Percentiles rank a stretch among this genome's conserved stretches.
phyloP scores from a whole-genome alignment of 2,113 vertebrate species.

The Climacteris rufus region DNA sequence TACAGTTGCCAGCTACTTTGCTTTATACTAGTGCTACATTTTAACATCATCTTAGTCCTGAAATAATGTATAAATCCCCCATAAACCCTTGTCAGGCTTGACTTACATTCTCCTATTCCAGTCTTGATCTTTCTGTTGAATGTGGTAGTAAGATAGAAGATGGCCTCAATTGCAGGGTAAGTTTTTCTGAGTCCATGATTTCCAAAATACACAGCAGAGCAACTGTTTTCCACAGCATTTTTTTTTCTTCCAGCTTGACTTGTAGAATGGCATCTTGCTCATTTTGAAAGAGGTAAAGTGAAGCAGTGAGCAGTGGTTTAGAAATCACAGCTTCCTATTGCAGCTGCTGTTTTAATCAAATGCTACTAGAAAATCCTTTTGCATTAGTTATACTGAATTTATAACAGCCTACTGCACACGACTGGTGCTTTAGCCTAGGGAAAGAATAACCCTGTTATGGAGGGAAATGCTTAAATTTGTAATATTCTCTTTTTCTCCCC shows the following conservation, averaged over 20 bases:
- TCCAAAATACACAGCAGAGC: not conserved
- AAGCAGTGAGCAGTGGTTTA: conserved; percentile 30
- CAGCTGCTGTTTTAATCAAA: conserved; percentile 69
- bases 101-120: not conserved
- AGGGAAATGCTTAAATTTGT: not conserved
- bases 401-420: conserved; percentile 7
- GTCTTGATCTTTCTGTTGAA: not conserved
- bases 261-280: conserved; percentile 38
- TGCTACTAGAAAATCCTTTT: conserved; percentile 53
- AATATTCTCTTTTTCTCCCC: not conserved
- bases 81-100: not conserved
- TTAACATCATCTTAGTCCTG: not conserved
- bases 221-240: not conserved
- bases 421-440: not conserved
- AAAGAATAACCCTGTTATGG: not conserved
- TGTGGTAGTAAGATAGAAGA: not conserved
- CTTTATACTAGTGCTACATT: not conserved
- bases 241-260: not conserved
- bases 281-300: conserved; percentile 42
- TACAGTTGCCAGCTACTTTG: not conserved
- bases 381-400: conserved; percentile 58
- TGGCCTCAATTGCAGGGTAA: not conserved
- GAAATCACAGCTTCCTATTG: conserved; percentile 31
- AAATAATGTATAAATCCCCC: not conserved
- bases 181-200: not conserved